Base-by-base conservation (phyloP, 2,797 vertebrate genomes). In the Epinephelus awoara region DNA sequence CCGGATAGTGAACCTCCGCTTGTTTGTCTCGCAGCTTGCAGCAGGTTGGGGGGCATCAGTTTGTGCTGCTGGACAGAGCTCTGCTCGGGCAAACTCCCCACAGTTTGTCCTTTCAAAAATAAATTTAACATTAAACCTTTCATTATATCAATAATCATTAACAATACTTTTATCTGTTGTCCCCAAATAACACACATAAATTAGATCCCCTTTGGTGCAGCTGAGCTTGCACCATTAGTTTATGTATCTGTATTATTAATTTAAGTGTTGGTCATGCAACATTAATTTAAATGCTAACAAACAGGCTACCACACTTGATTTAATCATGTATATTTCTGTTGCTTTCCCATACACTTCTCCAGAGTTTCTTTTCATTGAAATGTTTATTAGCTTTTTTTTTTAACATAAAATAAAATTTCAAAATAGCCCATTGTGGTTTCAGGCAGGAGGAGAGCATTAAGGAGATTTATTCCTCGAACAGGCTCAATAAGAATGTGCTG, bases 21-120 rank as follows among this genome's bases (percentile, higher is more conserved):
- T 88, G 84, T 92, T 91, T 90, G 79, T 87, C 54, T 66, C 19
- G 10, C 55, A 21, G 71, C 40, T 56, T 69, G 23, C 21, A 72
- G 54, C 59, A 69, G 72, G 40, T 56, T 64, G 42, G 44, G 67
- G 42, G 17, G 21, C 49, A n/a, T 34, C 44, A 29, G 4, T 54
- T 19, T 40, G 27, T 21, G 34, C 6, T 42, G 38, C 51, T 51
- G 61, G 67, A n/a, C 27, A 76, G 73, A 77, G 56, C 56, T 59
- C 8, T 70, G 70, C 17, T 49, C 9, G 19, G 65, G 21, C 72
- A 42, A 47, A 21, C 10, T 15, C 27, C 29, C 29, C 2, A 8
- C 34, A 6, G 34, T 47, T 19, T 44, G 12, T 12, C 54, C 13
- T 51, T 54, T 68, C 12, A 51, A 19, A 19, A 25, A 29, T 13